Evolutionary conservation across 2,888 invertebrate species (phyloP).

Genomic region (Galeruca laticollis): DNA sequence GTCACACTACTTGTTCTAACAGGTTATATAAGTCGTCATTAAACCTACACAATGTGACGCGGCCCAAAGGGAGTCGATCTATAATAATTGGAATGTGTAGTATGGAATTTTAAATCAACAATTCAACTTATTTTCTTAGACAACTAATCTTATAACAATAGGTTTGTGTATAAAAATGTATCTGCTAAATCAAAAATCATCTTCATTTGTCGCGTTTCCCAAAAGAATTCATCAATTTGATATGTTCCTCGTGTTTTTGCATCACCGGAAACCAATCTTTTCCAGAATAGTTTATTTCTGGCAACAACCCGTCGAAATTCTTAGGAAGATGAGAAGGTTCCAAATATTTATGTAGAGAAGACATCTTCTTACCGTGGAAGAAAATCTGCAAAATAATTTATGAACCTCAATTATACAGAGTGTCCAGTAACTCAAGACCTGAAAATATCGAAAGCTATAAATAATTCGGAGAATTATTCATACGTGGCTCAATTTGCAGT

Average conservation of each 20-base stretch:
- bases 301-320: conserved; percentile 82
- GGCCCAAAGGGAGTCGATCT: too few species aligned
- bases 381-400: conserved; percentile 74
- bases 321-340: conserved; percentile 77
- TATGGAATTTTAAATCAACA: not conserved
- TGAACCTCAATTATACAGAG: too few species aligned
- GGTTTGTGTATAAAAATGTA: too few species aligned
- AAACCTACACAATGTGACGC: too few species aligned
- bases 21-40: too few species aligned
- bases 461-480: too few species aligned
- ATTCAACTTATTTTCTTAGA: too few species aligned
- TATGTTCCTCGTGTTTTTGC: conserved; percentile 73
- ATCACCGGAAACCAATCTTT: conserved; percentile 83
- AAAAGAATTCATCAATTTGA: conserved; percentile 77
- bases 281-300: conserved; percentile 81
- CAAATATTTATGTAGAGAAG: conserved; percentile 79
- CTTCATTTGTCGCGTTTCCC: conserved; percentile 70
- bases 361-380: conserved; percentile 87
- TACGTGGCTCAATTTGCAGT: too few species aligned
- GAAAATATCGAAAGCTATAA: too few species aligned
- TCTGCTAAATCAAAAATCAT: not conserved
- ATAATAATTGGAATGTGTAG: conserved; percentile 14
- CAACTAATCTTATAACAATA: too few species aligned
- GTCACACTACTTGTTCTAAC: too few species aligned
- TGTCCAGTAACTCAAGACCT: too few species aligned